Evolutionary conservation across 2,888 invertebrate species (phyloP), one percentile per base, ranked within the genome.

Genomic region (Caenorhabditis virilis): DNA sequence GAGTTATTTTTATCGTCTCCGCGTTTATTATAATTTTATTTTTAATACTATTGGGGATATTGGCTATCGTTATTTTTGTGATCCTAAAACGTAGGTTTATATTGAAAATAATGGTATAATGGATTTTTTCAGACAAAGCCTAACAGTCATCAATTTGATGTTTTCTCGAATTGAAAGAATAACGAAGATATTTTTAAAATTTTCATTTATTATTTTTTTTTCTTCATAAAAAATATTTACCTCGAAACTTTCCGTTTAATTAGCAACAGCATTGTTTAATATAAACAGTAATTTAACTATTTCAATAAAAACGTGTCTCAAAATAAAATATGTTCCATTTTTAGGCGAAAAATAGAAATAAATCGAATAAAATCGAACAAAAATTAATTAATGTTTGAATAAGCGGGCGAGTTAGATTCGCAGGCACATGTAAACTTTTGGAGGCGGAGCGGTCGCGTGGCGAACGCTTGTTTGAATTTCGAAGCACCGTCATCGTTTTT

Each of bases 31-130:
- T 59, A 20, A 47, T 65, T 1, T 18, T 26, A n/a, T 65, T 59
- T 45, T 4, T 59, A 2, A 38, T 52, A 13, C 18, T 59, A n/a
- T 36, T 65, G 1, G 64, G 51, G 15, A 30, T 65, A 16, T 45
- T 59, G 25, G 55, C 59, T 6, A 36, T 65, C 9, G 15, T 65
- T 13, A 56, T 65, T 26, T 65, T 65, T 45, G 35, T 41, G 4
- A 56, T 59, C 15, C 52, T 59, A 18, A 53, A 59, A 16, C 64
- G 64, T 65, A 26, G 52, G 58, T 38, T 53, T 26, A 11, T 9
- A 9, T 30, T 30, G 6, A 30, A 30, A 30, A 30, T 30, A 30
- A 30, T n/a, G n/a, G n/a, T n/a, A n/a, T n/a, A n/a, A n/a, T 33
- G 13, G 7, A 33, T 33, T 11, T 33, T 33, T 60, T 6, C 60